Base-by-base conservation (phyloP, 2,888 invertebrate genomes). In the Lasius fuliginosus region DNA sequence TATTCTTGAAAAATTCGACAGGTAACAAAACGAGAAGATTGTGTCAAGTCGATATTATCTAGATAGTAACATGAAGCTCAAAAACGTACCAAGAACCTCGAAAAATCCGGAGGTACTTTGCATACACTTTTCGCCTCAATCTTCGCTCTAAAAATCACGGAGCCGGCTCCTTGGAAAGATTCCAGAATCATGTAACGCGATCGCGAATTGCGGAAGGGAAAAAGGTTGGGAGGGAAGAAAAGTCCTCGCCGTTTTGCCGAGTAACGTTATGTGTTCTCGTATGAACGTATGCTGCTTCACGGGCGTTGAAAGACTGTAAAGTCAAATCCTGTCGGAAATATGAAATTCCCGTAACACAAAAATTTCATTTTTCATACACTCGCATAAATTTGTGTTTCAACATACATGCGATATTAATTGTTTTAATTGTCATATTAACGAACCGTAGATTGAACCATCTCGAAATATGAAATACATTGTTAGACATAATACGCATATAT, bases 111-210 rank as follows among this genome's bases (percentile, higher is more conserved):
- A 73, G 87, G 79, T 84, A 89, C 90, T 90, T 88, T 90, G 90
- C 90, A 89, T 90, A 88, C 85, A 84, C 90, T 89, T 87, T 85
- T 87, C 89, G 88, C 86, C 79, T 84, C 86, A 88, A 90, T 89
- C 85, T 89, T 89, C 88, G 83, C 86, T 85, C 90, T 82, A 87
- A 89, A 91, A 91, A 90, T 91, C 90, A 87, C 84, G 84, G 83
- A 88, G 79, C 82, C 82, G 76, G 65, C 74, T 86, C 77, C 76
- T 88, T 90, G 87, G 91, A 91, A 86, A 82, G 84, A 85, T 90
- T 91, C 91, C 88, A 91, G 87, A 89, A 86, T 75, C 84, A 74
- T 89, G 90, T 91, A 86, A 91, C 89, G 87, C 86, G 89, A 90
- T 90, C 90, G 88, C 85, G 88, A 86, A 88, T 91, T 85, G 87